phyloP scores from a whole-genome alignment of 2,888 invertebrate genomes.

The Argyra leucocephala region DNA sequence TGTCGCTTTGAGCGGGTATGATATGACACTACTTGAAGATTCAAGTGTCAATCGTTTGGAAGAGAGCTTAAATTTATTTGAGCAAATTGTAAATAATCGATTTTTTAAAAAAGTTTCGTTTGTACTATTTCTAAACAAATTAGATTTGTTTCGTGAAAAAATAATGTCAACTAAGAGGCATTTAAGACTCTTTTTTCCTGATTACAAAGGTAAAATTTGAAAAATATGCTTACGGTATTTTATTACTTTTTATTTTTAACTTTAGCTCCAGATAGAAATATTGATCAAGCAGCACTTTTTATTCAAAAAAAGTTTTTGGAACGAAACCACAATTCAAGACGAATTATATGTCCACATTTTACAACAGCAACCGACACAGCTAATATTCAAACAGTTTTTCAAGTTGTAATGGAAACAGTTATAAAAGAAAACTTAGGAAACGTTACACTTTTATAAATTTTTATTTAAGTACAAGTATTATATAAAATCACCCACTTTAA shows the following conservation, averaged over 20 bases:
- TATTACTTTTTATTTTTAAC: conserved; percentile 20
- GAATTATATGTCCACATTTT: conserved; percentile 55
- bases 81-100: conserved; percentile 55
- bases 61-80: conserved; percentile 55
- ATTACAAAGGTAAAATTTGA: conserved; percentile 45
- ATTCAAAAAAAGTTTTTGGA: conserved; percentile 54
- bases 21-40: conserved; percentile 56
- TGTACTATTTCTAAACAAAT: conserved; percentile 56
- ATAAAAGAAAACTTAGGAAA: conserved; percentile 53
- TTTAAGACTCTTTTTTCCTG: conserved; percentile 51
- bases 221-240: neutral
- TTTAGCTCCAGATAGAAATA: conserved; percentile 52
- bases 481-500: neutral
- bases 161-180: conserved; percentile 54
- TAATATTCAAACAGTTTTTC: conserved; percentile 56
- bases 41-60: conserved; percentile 52
- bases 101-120: conserved; percentile 55
- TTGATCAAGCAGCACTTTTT: conserved; percentile 53
- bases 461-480: neutral
- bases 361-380: conserved; percentile 59
- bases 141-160: conserved; percentile 56
- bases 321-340: conserved; percentile 48
- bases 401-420: conserved; percentile 57
- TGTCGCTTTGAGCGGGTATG: conserved; percentile 56
- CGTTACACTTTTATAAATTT: conserved; percentile 45